These are phyloP conservation scores for Herminia tarsipennalis DNA, from an alignment of 2,888 invertebrate genomes.

Conservation along the genomic window DNA sequence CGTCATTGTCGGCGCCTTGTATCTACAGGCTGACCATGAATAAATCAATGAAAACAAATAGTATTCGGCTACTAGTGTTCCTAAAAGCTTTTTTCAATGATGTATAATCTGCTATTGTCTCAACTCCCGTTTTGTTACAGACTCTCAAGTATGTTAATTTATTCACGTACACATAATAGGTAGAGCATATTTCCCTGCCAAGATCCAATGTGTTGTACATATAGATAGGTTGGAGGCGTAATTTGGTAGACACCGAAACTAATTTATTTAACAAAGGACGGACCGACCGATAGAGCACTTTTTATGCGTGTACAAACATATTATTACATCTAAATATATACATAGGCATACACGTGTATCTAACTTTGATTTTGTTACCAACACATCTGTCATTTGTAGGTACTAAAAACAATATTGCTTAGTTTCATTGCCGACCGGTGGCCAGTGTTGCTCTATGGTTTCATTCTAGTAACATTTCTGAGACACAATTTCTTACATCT, in stretches of 20 bases:
- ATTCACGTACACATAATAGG: conserved; percentile 76
- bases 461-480: too few species aligned
- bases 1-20: conserved; percentile 79
- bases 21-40: conserved; percentile 79
- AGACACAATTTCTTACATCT: too few species aligned
- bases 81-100: conserved; percentile 75
- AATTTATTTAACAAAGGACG: conserved; percentile 86
- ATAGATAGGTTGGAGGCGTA: conserved; percentile 83
- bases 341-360: conserved; percentile 47
- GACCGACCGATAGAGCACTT: conserved; percentile 81
- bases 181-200: conserved; percentile 81
- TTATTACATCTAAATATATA: conserved; percentile 59
- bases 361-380: conserved; percentile 1
- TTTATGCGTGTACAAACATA: conserved; percentile 82
- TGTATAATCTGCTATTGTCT: conserved; percentile 78
- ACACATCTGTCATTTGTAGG: not conserved
- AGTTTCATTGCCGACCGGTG: too few species aligned
- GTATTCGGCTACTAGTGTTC: conserved; percentile 82
- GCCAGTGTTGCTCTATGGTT: too few species aligned
- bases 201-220: conserved; percentile 75
- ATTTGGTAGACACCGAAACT: conserved; percentile 87
- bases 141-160: conserved; percentile 78
- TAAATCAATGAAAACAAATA: conserved; percentile 86
- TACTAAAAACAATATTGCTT: too few species aligned
- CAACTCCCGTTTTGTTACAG: conserved; percentile 73